Percentiles rank a stretch among this genome's conserved stretches.
phyloP scores from a whole-genome alignment of 2,888 invertebrate genomes.

The Maniola hyperantus region DNA sequence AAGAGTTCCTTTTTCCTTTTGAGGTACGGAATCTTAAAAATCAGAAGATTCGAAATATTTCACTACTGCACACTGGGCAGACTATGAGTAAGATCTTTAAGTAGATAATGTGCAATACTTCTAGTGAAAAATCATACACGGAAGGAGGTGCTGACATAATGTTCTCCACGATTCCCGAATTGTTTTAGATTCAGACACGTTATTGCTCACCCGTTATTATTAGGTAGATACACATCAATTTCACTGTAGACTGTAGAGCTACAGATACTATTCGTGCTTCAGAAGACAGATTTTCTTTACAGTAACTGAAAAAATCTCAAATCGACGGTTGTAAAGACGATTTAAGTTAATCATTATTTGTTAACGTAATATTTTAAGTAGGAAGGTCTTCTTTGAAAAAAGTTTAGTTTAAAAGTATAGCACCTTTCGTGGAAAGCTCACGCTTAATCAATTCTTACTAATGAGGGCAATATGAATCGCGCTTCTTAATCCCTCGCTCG shows the following conservation, averaged over 20 bases:
- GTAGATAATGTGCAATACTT: not conserved
- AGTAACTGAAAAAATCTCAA: too few relatives aligned
- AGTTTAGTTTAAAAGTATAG: not conserved
- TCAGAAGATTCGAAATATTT: too few relatives aligned
- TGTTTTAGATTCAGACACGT: not conserved
- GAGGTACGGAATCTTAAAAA: too few relatives aligned
- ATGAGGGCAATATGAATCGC: conserved; percentile 78
- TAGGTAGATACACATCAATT: too few relatives aligned
- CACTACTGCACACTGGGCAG: not conserved
- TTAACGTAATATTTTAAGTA: too few relatives aligned
- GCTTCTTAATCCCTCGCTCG: conserved; percentile 69
- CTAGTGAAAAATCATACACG: not conserved
- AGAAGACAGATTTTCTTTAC: too few relatives aligned
- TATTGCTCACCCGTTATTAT: too few relatives aligned
- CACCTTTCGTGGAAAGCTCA: conserved; percentile 33
- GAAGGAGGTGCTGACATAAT: not conserved
- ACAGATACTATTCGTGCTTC: not conserved
- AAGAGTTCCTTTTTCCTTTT: too few relatives aligned
- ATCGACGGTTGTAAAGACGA: too few relatives aligned
- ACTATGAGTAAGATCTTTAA: not conserved
- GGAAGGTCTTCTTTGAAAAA: too few relatives aligned
- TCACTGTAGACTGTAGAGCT: not conserved
- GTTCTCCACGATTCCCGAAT: not conserved
- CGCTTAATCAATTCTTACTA: conserved; percentile 73
- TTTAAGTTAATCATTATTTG: too few relatives aligned